Evolutionary conservation across 2,888 invertebrate species (phyloP), one percentile per base, ranked within the genome.

Genomic region (Cylloceria caligata): DNA sequence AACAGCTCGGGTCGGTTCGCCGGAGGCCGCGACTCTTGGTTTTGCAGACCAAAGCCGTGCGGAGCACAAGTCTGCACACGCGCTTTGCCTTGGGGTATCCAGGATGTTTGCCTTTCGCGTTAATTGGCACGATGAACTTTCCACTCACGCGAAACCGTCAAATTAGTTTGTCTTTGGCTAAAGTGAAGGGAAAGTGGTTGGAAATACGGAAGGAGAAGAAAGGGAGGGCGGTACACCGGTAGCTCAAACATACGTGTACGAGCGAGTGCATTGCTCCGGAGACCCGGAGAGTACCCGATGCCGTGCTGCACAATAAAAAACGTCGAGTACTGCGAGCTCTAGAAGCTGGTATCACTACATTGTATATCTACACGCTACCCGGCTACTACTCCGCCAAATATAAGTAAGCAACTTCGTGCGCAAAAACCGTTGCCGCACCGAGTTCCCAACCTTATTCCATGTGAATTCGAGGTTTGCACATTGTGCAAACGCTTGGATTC

Each of bases 121-220:
- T 85, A 84, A 85, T 85, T 85, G 84, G 81, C 80, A 82, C 75
- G 83, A 78, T 84, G 83, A 83, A 85, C 83, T 85, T 85, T 85
- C 83, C 80, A 80, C 83, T 84, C 80, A 85, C 81, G 83, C 83
- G 81, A 84, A 84, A 84, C 83, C 80, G 80, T 83, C 80, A 83
- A 82, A 85, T 85, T 83, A 84, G 84, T 85, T 85, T 85, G 85
- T 80, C 81, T 80, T 81, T 79, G 84, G 67, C 60, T 68, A 24
- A 73, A 69, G 75, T 76, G 68, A 72, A 83, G 72, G 82, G 79
- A 79, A 77, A 72, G 81, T 81, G 75, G 74, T 72, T 64, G 77
- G 77, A 64, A 71, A 82, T 80, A 72, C 73, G 45, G 71, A 30
- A 57, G 45, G 73, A 19, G 52, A 39, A 24, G 21, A 57, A 72